These are phyloP conservation scores for Morinoia aosen DNA, from an alignment of 2,888 invertebrate species.

Conservation along the genomic window DNA sequence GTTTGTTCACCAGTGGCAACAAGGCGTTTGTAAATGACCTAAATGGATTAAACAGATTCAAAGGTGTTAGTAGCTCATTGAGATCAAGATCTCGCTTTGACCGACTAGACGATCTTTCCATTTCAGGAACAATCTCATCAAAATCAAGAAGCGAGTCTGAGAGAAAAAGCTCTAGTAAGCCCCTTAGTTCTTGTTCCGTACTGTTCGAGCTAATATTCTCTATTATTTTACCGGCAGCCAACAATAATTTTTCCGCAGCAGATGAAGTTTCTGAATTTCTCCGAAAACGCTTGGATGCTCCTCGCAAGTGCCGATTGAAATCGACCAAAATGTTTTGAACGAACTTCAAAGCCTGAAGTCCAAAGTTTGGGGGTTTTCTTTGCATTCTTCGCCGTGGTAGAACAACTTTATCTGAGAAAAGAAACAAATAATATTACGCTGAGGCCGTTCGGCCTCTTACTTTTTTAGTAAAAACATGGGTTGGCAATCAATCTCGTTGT, in stretches of 20 bases:
- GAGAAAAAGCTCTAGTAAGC: neutral
- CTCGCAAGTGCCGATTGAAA: neutral
- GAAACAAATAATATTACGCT: neutral
- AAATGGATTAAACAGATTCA: conserved; percentile 25
- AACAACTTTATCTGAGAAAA: neutral
- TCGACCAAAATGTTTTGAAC: neutral
- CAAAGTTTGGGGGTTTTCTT: neutral
- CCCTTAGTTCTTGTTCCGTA: neutral
- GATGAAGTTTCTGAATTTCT: neutral
- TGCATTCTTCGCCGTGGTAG: neutral
- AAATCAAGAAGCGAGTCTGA: neutral
- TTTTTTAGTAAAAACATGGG: too few relatives aligned
- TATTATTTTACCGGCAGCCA: neutral
- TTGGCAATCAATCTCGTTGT: too few relatives aligned
- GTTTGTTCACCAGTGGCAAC: neutral
- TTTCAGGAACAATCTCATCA: neutral
- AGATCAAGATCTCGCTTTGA: neutral
- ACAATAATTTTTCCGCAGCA: neutral
- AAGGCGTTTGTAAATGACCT: neutral
- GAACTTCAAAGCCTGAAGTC: neutral
- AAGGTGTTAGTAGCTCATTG: conserved; percentile 16
- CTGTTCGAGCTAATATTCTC: neutral
- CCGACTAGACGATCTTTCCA: neutral
- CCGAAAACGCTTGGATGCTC: neutral
- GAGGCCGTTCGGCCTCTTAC: too few relatives aligned